Evolutionary conservation across 2,113 vertebrate species (phyloP).

Genomic region (Oreotrochilus melanogaster): DNA sequence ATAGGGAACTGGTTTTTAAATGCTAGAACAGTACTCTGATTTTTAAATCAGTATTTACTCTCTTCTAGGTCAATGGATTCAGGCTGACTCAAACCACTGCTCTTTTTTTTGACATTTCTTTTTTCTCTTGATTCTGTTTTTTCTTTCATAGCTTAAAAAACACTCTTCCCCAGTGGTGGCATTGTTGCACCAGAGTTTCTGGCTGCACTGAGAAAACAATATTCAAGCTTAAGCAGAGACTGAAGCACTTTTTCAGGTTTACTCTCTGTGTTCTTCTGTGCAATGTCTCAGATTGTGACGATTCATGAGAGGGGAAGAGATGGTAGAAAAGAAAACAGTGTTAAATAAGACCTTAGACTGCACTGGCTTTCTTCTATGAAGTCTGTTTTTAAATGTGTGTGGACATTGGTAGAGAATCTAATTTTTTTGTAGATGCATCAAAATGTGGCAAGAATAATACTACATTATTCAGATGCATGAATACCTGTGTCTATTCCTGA

Average conservation of each 20-base stretch:
- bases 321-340: not conserved
- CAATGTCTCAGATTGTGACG: not conserved
- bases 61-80: not conserved
- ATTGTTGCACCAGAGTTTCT: not conserved
- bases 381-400: not conserved
- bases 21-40: not conserved
- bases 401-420: not conserved
- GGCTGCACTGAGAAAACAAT: not conserved
- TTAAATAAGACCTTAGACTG: not conserved
- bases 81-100: not conserved
- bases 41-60: not conserved
- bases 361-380: not conserved
- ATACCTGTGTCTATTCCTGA: not conserved
- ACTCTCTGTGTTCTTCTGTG: not conserved
- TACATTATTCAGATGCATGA: not conserved
- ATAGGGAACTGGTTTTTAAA: not conserved
- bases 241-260: not conserved
- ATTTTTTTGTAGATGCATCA: not conserved
- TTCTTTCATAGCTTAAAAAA: not conserved
- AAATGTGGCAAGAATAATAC: rapidly evolving
- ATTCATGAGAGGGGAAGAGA: not conserved
- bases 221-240: not conserved
- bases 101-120: not conserved
- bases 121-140: not conserved
- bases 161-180: not conserved